These are phyloP conservation scores for Austrolebias charrua DNA, from an alignment of 2,797 vertebrate genomes.

Conservation along the genomic window DNA sequence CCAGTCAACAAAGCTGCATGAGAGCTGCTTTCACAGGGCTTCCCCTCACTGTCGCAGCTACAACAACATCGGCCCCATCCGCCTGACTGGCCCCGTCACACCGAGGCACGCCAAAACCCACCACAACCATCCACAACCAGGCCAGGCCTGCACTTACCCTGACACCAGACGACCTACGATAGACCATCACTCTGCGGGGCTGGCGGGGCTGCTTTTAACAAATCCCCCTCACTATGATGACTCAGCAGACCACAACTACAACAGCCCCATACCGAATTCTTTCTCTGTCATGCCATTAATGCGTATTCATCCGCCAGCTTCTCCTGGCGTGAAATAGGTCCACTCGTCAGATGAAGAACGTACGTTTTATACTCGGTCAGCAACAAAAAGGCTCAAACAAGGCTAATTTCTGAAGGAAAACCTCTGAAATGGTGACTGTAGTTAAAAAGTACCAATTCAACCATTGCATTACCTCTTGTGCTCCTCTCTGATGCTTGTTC, in stretches of 20 bases:
- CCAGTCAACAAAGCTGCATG: conserved; percentile 62
- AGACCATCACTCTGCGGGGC: conserved; percentile 73
- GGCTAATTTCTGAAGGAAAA: conserved; percentile 4
- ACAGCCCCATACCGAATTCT: conserved; percentile 60
- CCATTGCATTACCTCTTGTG: conserved; percentile 7
- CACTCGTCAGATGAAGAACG: neutral
- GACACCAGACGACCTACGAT: conserved; percentile 72
- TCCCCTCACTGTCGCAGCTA: conserved; percentile 62
- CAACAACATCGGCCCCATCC: conserved; percentile 71
- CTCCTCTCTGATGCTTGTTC: conserved; percentile 16
- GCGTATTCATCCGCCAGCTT: conserved; percentile 70
- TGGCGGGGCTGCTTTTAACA: conserved; percentile 66
- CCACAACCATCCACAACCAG: conserved; percentile 43
- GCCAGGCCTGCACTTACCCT: conserved; percentile 65
- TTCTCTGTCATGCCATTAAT: conserved; percentile 52
- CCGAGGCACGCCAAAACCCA: conserved; percentile 68
- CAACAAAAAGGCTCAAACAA: neutral
- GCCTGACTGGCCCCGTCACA: conserved; percentile 73
- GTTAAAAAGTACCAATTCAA: conserved; percentile 1
- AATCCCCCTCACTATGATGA: conserved; percentile 69
- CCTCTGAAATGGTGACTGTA: neutral
- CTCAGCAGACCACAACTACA: conserved; percentile 68
- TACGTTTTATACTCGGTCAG: conserved; percentile 14
- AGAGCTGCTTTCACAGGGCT: conserved; percentile 74
- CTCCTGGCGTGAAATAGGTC: conserved; percentile 68